Base-by-base conservation (phyloP, 1,140 invertebrate species). In the Leptopilina boulardi region DNA sequence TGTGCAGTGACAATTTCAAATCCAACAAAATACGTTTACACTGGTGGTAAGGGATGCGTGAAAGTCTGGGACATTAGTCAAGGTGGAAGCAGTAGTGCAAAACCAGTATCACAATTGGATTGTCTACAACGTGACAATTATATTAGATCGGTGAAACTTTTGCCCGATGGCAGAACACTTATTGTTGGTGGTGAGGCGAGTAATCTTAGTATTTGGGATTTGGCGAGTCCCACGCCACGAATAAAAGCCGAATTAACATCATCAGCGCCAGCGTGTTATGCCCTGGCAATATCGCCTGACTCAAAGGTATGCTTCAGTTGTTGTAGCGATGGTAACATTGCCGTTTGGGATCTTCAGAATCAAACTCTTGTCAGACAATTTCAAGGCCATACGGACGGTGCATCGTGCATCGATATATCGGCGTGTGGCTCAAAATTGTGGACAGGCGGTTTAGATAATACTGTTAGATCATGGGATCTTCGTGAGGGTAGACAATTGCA, bases 121-220 rank as follows among this genome's bases (percentile, higher is more conserved):
- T 99, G 98, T 89, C 92, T 99, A 94, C 95, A 98, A 95, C 93
- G 97, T 77, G 98, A 99, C 91, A 99, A 98, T 91, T 99, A 99
- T 91, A 99, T 99, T 84, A 93, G 98, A 81, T 89, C 98, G 26
- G 98, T 99, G 75, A 99, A 99, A 91, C 91, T 99, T n/a, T 91
- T 99, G 73, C 97, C 98, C n/a, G 98, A 99, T 91, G 97, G 97
- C 0, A 93, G 98, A 71, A 99, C 98, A 11, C 90, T 99, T 19
- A 98, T 99, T 78, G 98, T 99, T n/a, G 98, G 98, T 66, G 98
- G 98, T 2, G 98, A 99, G 91, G 98, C 98, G 9, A 97, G 96
- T 77, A 99, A 97, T 85, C 93, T 99, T 26, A 98, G 97, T 51
- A 99, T 99, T 85, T 99, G 98, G 97, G 98, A 99, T 90, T 88